Evolutionary conservation across 2,113 vertebrate species (phyloP), one percentile per base, ranked within the genome.

Genomic region (Acinonyx jubatus): DNA sequence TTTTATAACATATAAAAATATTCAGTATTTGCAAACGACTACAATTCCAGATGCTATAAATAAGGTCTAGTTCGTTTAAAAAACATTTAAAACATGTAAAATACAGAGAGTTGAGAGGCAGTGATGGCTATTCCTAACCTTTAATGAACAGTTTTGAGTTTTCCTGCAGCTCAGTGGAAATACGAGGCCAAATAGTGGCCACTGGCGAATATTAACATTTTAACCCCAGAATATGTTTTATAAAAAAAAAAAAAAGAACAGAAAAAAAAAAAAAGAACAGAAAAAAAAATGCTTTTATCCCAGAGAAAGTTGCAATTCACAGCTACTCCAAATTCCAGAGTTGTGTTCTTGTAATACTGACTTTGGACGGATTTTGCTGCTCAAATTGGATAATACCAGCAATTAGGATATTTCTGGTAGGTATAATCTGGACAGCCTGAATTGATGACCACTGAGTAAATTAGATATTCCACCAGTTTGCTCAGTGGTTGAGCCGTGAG

Each of bases 281-380:
- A n/a, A n/a, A n/a, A 27, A 29, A 52, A 92, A 93, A 1, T 5
- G 0, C 19, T 74, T 92, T 94, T 3, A 93, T 65, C 52, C 61
- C 57, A 80, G 81, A 93, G 38, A 94, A 96, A 92, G 52, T 79
- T 92, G 89, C 93, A 93, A 31, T 87, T 94, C 94, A 89, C 33
- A 98, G 95, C 83, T 93, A 84, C 96, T 41, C 21, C 50, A 45
- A 97, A 96, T 83, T 14, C 38, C 73, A 91, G 78, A 95, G 19
- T 52, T 97, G 90, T 97, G 45, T 95, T 96, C 50, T 96, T 73
- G 79, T 61, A 96, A 96, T 96, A 89, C 87, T 98, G 97, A 96
- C 89, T 96, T 96, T 95, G 96, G 96, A 97, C 61, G 25, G 74
- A 80, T 90, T 96, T 97, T 97, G 38, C 71, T 71, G 94, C 52